Evolutionary conservation across 2,888 invertebrate species (phyloP).

Genomic region (Drosophila maculinotata): DNA sequence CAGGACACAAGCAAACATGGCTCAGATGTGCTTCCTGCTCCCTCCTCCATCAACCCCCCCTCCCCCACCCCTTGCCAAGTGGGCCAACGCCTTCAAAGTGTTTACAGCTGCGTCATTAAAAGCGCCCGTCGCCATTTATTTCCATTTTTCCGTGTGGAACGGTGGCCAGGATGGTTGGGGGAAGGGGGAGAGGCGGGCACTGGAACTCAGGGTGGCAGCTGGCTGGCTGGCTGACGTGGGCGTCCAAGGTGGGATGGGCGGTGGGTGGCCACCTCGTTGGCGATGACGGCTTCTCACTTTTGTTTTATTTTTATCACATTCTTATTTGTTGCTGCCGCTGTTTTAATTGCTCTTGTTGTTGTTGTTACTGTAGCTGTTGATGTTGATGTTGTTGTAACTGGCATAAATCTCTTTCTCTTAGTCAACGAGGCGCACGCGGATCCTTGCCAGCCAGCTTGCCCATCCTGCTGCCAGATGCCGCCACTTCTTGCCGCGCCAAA

Average conservation of each 20-base stretch:
- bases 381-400: slow-evolving; percentile 36
- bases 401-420: slow-evolving; percentile 52
- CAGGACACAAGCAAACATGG: slow-evolving; percentile 46
- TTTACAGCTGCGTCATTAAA: slow-evolving; percentile 77
- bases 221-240: slow-evolving; percentile 10
- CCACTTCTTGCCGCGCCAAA: slow-evolving; percentile 3
- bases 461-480: slow-evolving; percentile 7
- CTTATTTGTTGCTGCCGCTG: slow-evolving; percentile 62
- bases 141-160: slow-evolving; percentile 37
- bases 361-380: slow-evolving; percentile 22
- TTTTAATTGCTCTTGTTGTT: slow-evolving; percentile 65
- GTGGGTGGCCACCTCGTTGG: slow-evolving; percentile 34
- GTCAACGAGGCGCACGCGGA: slow-evolving; percentile 47
- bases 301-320: slow-evolving; percentile 70
- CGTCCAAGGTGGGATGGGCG: slow-evolving; percentile 2
- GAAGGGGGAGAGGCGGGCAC: too few relatives aligned
- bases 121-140: slow-evolving; percentile 67
- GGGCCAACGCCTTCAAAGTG: slow-evolving; percentile 69
- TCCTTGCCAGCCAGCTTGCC: slow-evolving; percentile 15
- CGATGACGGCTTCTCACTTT: slow-evolving; percentile 62
- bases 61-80: slow-evolving; percentile 38
- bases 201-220: slow-evolving; percentile 16
- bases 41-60: background rate
- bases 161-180: too few relatives aligned
- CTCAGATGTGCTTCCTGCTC: slow-evolving; percentile 36